These are phyloP conservation scores for Hymenochirus boettgeri DNA, from an alignment of 2,113 vertebrate species.

Conservation along the genomic window DNA sequence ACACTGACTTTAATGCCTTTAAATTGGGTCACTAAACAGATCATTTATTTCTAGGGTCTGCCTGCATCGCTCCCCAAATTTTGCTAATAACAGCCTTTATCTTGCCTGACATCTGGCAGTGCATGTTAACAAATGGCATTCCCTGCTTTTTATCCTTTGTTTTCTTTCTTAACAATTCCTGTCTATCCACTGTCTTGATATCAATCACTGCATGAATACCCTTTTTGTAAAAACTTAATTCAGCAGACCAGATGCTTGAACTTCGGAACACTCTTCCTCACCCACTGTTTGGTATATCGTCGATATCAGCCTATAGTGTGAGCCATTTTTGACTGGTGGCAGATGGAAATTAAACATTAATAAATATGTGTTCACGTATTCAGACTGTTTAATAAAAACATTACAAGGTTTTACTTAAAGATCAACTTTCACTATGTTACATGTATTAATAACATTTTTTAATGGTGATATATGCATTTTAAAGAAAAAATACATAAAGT, in stretches of 20 bases:
- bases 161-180: neutral
- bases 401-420: neutral
- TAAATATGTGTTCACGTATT: conserved; percentile 3
- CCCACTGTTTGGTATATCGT: neutral
- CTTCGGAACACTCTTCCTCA: neutral
- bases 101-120: neutral
- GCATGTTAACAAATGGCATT: neutral
- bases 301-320: neutral
- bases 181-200: conserved; percentile 3
- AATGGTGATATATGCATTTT: too few species aligned
- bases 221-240: conserved; percentile 3
- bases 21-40: too few species aligned
- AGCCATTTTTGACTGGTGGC: neutral
- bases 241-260: neutral
- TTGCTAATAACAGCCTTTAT: neutral
- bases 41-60: neutral
- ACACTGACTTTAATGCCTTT: neutral
- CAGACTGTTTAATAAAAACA: neutral
- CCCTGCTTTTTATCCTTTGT: neutral
- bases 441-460: too few species aligned
- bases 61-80: neutral
- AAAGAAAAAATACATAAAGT: too few species aligned
- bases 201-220: conserved; percentile 3
- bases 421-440: neutral
- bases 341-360: neutral